Base-by-base conservation (phyloP, 2,888 invertebrate genomes). In the Plusia festucae region DNA sequence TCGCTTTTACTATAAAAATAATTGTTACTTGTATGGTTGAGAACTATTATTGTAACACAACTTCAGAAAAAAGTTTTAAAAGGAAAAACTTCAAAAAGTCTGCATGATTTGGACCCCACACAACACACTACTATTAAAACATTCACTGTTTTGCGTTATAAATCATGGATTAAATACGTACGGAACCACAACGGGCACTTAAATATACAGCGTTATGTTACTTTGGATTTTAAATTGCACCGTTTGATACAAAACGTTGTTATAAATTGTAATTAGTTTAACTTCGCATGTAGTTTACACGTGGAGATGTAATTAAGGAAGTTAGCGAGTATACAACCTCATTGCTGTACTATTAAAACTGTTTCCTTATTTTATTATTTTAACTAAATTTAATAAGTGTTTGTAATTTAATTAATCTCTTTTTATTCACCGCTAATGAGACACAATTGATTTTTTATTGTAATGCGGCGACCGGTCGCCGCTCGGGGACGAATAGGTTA, bases 111-210 rank as follows among this genome's bases (percentile, higher is more conserved):
- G 53, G 0, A 49, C 20, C 34, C 7, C 9, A 51, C 57, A 69
- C 64, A 64, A 66, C 62, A 30, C 30, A 7, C 64, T 65, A 72
- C 62, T 78, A 82, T 68, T 75, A 78, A 80, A 75, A 81, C 81
- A 82, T 81, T 72, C 76, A 81, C 64, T 73, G 65, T 78, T 73
- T 76, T 69, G 55, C 53, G 72, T 68, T 65, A 73, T 76, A 76
- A 78, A 81, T 71, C 65, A 68, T 52, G 53, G 65, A 55, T 71
- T 74, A 65, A 76, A 73, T 60, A 57, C 52, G 30, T 69, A 67
- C 40, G 24, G 56, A 61, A 40, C 72, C 65, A 67, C 70, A 72
- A 70, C 73, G 71, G 76, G 79, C 69, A 66, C 53, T 65, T 65
- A 61, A 58, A 66, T 69, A 57, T 60, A 32, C 18, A n/a, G 8